Conservation (phyloP, 2,797 vertebrate genomes). For the Hafferia zeledoni region DNA sequence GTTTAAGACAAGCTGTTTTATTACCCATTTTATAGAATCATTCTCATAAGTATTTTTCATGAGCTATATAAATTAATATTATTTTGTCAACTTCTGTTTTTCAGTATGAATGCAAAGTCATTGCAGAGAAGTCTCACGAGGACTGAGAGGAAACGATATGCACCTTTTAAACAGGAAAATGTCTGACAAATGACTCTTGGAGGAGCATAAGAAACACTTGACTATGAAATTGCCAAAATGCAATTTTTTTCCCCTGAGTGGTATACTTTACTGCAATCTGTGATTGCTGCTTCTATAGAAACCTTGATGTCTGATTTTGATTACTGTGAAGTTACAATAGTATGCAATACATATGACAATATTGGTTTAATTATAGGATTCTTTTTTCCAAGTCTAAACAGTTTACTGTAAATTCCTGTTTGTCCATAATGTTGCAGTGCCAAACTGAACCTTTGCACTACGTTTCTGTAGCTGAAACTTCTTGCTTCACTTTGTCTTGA, state of each 20-base stretch:
- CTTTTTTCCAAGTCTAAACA: slow-evolving; percentile 66
- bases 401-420: slow-evolving; percentile 57
- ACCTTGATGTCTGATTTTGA: slow-evolving; percentile 71
- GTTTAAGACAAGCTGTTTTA: background rate
- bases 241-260: slow-evolving; percentile 67
- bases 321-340: slow-evolving; percentile 73
- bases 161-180: slow-evolving; percentile 65
- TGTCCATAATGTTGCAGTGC: slow-evolving; percentile 70
- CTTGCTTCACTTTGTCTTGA: slow-evolving; percentile 47
- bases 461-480: slow-evolving; percentile 61
- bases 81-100: slow-evolving; percentile 59
- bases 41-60: background rate
- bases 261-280: slow-evolving; percentile 83
- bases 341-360: slow-evolving; percentile 70
- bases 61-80: background rate
- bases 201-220: slow-evolving; percentile 61
- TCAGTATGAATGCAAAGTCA: slow-evolving; percentile 92
- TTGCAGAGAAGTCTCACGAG: slow-evolving; percentile 89
- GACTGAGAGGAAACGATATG: slow-evolving; percentile 80
- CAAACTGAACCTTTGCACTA: slow-evolving; percentile 72
- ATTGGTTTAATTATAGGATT: slow-evolving; percentile 66
- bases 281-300: slow-evolving; percentile 82
- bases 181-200: slow-evolving; percentile 42
- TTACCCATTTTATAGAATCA: background rate
- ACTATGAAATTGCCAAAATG: slow-evolving; percentile 77